Conservation (phyloP, 2,888 invertebrate genomes). For the Idaea dimidiata region DNA sequence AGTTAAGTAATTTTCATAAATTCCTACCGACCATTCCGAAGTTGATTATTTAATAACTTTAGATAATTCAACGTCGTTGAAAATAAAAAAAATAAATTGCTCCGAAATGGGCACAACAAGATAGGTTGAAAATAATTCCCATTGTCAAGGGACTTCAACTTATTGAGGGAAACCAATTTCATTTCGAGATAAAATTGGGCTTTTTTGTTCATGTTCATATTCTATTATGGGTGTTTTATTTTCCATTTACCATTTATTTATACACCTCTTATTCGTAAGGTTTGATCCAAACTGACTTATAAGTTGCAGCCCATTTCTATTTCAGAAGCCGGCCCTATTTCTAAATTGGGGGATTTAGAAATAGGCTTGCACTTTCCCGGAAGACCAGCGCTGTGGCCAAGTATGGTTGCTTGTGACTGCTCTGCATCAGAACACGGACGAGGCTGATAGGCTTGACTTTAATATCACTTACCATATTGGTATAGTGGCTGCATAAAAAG, state of each 20-base stretch:
- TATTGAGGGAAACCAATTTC: conserved; percentile 67
- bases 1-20: conserved; percentile 19
- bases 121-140: conserved; percentile 65
- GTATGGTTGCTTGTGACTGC: too few species aligned
- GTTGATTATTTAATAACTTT: conserved; percentile 44
- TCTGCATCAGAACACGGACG: too few species aligned
- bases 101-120: conserved; percentile 66
- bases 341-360: too few species aligned
- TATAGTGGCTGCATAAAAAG: too few species aligned
- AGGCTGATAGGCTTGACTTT: too few species aligned
- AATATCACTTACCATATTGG: too few species aligned
- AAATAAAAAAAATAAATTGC: conserved; percentile 54
- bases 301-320: not conserved
- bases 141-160: conserved; percentile 65
- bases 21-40: conserved; percentile 30
- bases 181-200: not conserved
- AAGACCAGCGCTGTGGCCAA: too few species aligned
- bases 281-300: not conserved
- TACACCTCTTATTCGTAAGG: not conserved
- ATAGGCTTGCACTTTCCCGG: too few species aligned
- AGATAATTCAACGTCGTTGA: conserved; percentile 37
- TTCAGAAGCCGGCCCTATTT: too few species aligned
- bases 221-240: conserved; percentile 6
- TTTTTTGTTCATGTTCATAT: not conserved
- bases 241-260: not conserved